phyloP scores from a whole-genome alignment of 2,888 invertebrate genomes.

The Synergus japonicus region DNA sequence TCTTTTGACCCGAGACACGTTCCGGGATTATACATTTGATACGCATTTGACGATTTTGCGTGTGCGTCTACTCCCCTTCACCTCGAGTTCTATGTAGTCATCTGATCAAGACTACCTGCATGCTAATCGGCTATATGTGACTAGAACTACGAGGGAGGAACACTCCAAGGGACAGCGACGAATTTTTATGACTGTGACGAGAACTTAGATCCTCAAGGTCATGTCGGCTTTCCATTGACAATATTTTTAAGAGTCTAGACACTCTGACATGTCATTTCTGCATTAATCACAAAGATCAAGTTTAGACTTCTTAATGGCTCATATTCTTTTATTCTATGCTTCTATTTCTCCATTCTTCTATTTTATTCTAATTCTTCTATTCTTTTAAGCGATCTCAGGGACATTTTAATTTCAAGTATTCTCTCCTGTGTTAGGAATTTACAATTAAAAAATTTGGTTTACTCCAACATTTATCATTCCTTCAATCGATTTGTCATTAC shows the following conservation, averaged over 20 bases:
- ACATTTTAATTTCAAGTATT: neutral
- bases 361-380: neutral
- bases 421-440: neutral
- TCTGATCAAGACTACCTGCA: slow-evolving; percentile 69
- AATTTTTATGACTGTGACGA: neutral
- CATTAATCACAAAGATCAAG: neutral
- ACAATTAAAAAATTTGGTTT: neutral
- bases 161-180: no score
- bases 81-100: slow-evolving; percentile 57
- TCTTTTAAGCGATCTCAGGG: neutral
- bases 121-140: slow-evolving; percentile 60
- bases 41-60: slow-evolving; percentile 66
- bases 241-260: neutral
- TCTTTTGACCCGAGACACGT: slow-evolving; percentile 13
- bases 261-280: neutral
- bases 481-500: slow-evolving; percentile 3
- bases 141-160: neutral
- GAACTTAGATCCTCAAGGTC: slow-evolving; percentile 3
- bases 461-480: neutral
- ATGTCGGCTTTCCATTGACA: neutral
- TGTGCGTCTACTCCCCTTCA: slow-evolving; percentile 51
- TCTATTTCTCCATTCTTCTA: no score
- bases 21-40: slow-evolving; percentile 63
- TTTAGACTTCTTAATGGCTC: neutral
- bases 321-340: neutral